Conservation (phyloP, 2,113 vertebrate genomes). For the Pao palembangensis region DNA sequence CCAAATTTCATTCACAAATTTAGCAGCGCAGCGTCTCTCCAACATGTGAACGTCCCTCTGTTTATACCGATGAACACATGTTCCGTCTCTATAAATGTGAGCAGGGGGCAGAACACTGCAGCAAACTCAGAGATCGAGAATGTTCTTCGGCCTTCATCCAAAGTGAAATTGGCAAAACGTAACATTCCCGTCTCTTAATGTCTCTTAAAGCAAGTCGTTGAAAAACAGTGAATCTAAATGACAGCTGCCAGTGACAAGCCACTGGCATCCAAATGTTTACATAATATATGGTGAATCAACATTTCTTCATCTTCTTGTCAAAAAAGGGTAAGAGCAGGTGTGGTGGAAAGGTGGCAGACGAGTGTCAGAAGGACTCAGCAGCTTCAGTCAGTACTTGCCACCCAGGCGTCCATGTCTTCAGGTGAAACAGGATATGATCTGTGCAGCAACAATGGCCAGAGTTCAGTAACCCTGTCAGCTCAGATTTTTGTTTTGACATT, state of each 20-base stretch:
- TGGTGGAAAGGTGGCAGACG: conserved; percentile 1
- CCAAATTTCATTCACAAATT: conserved; percentile 75
- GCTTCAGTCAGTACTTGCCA: conserved; percentile 8
- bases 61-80: conserved; percentile 26
- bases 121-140: background rate
- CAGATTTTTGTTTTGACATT: conserved; percentile 32
- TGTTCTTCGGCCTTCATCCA: background rate
- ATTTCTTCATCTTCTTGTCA: background rate
- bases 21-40: conserved; percentile 18
- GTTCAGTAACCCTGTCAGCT: conserved; percentile 21
- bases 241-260: too few relatives aligned
- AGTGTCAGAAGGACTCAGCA: conserved; percentile 8
- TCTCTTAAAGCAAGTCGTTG: too few relatives aligned
- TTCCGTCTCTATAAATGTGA: conserved; percentile 10
- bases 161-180: too few relatives aligned
- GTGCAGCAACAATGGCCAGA: background rate
- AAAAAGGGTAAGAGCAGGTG: background rate
- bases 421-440: conserved; percentile 30
- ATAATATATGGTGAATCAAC: background rate
- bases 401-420: conserved; percentile 24
- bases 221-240: background rate
- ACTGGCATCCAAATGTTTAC: background rate
- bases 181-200: too few relatives aligned
- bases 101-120: background rate
- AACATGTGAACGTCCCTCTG: conserved; percentile 44